These are phyloP conservation scores for Campoletis sonorensis DNA, from an alignment of 1,140 invertebrate genomes.

Conservation along the genomic window DNA sequence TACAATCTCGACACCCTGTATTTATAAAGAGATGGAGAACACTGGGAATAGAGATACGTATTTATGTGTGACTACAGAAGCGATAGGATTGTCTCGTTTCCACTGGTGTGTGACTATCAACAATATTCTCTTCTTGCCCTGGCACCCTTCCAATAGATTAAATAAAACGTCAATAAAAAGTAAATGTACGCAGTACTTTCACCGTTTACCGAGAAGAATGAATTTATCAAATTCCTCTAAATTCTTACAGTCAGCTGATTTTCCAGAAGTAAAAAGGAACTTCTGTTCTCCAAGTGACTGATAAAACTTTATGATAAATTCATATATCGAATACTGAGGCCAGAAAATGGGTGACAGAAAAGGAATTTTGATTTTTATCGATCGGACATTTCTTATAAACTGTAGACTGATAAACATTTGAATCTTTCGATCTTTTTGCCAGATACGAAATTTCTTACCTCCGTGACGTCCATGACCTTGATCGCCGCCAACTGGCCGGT, in stretches of 20 bases:
- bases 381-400: no score
- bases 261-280: no score
- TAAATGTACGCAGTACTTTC: background rate
- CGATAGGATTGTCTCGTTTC: constrained; percentile 44
- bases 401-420: no score
- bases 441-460: constrained; percentile 77
- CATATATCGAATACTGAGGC: no score
- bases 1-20: background rate
- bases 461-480: constrained; percentile 99
- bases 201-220: no score
- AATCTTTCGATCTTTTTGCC: constrained; percentile 10
- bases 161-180: constrained; percentile 42
- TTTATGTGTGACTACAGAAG: constrained; percentile 29
- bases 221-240: no score
- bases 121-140: constrained; percentile 12
- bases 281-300: no score
- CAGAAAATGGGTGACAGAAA: no score
- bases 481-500: constrained; percentile 99
- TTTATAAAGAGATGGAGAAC: constrained; percentile 12
- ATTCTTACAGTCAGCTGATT: no score
- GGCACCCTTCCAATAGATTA: constrained; percentile 43
- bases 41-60: background rate
- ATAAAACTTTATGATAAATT: no score
- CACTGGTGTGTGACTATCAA: constrained; percentile 40
- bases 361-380: no score